Evolutionary conservation across 37 sponge, comb jelly and placozoan genomes (phyloP), one percentile per base, ranked within the genome.

Genomic region (Geodia barretti): DNA sequence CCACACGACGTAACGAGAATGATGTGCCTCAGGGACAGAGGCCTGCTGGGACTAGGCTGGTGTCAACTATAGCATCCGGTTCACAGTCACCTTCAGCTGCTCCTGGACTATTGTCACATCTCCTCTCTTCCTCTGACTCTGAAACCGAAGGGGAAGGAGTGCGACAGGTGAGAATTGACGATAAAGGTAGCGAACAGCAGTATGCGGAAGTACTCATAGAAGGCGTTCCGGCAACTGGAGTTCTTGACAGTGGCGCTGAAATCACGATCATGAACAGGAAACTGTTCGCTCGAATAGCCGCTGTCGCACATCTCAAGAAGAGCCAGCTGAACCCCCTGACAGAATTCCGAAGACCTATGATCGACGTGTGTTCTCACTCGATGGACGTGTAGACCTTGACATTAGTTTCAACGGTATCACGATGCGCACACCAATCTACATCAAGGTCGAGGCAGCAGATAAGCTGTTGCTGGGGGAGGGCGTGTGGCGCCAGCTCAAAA

Each of bases 161-260:
- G 21, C 32, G 36, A 33, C 36, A 29, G 8, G 62, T 84, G 7
- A 19, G 24, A 43, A 68, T 84, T 21, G 2, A 23, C 24, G 76
- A 83, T 41, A n/a, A 75, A 62, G 85, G 85, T 11, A 84, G 85
- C 1, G 20, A 47, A 77, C 38, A 68, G 19, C 47, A 76, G 60
- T 77, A 67, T 77, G 85, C 68, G 0, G 17, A 41, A 1, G 77
- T 84, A 1, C 5, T n/a, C 1, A 65, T 84, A 4, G 64, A 76
- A 61, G 84, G 84, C 9, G 75, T 83, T 29, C 77, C 84, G 0
- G 76, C 26, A 33, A 62, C 61, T 76, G 85, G 85, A 30, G 31
- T 81, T 4, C 30, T 81, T 21, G 82, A 81, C 79, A 78, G 67
- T 26, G 79, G 79, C 40, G 74, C 54, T 47, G 54, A 47, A 47